Evolutionary conservation across 2,888 invertebrate genomes (phyloP).

Genomic region (Eupithecia dodoneata): DNA sequence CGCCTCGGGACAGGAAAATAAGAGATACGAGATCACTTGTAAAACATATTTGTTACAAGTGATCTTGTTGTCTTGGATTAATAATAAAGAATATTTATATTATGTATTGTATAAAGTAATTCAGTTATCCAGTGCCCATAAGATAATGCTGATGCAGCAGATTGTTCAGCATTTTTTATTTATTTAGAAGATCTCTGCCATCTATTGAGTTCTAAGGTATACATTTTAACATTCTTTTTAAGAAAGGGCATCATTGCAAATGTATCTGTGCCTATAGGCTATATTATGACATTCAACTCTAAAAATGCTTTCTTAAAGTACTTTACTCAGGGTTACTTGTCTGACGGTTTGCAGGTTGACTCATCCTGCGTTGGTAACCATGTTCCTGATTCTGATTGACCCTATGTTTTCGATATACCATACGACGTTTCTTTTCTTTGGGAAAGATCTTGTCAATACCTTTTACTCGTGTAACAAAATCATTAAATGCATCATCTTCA

Average conservation of each 20-base stretch:
- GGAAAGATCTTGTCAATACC: constrained; percentile 4
- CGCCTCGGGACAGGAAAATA: no score
- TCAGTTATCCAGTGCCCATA: no score
- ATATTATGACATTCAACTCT: background rate
- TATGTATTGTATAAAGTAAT: no score
- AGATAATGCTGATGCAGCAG: no score
- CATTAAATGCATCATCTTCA: background rate
- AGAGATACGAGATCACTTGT: no score
- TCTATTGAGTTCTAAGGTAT: no score
- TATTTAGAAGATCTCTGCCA: no score
- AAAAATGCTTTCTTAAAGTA: background rate
- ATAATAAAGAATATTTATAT: no score
- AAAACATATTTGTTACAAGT: no score
- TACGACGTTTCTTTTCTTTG: background rate
- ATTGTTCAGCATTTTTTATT: no score
- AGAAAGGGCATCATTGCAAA: background rate
- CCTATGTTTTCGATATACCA: background rate
- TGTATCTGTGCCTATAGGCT: background rate
- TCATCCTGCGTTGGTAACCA: background rate
- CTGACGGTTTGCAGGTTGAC: background rate
- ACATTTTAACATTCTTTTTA: no score
- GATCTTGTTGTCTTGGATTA: no score
- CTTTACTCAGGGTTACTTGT: background rate
- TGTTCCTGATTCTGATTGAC: background rate
- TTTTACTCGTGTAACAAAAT: background rate